Conservation (phyloP, 2,113 vertebrate species). For the Phodopus roborovskii region DNA sequence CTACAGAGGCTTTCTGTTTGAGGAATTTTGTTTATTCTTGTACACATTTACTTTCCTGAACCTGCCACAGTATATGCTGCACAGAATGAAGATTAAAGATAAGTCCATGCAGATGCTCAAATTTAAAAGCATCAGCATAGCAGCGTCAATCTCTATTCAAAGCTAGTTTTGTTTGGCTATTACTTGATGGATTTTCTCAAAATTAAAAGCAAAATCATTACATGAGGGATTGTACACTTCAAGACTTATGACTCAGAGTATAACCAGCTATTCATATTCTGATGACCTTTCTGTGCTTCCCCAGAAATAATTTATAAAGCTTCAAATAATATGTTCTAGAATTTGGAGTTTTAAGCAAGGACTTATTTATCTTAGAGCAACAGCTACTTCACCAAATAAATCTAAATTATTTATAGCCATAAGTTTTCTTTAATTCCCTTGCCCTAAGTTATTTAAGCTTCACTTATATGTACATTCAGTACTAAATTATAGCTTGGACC, state of each 20-base stretch:
- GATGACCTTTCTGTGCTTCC: not conserved
- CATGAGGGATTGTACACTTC: conserved; percentile 6
- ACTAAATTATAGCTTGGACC: conserved; percentile 15
- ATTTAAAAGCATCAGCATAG: not conserved
- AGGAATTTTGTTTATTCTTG: not conserved
- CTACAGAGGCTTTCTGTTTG: not conserved
- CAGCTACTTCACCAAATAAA: conserved; percentile 40
- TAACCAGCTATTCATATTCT: not conserved
- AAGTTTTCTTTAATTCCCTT: conserved; percentile 62
- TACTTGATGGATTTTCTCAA: conserved; percentile 45
- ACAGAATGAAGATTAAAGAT: not conserved
- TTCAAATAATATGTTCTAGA: conserved; percentile 39
- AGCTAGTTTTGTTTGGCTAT: not conserved
- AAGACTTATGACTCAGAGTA: conserved; percentile 18
- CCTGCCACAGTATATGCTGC: not conserved
- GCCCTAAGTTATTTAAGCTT: conserved; percentile 69
- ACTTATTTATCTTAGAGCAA: not conserved
- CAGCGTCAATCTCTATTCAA: not conserved
- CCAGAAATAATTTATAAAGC: conserved; percentile 65
- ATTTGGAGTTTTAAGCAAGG: conserved; percentile 47
- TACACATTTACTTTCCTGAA: not conserved
- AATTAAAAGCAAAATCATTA: not conserved
- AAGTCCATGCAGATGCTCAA: not conserved
- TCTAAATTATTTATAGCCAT: conserved; percentile 56
- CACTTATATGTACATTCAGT: conserved; percentile 30